Evolutionary conservation across 2,888 invertebrate genomes (phyloP).

Genomic region (Ochropleura plecta): DNA sequence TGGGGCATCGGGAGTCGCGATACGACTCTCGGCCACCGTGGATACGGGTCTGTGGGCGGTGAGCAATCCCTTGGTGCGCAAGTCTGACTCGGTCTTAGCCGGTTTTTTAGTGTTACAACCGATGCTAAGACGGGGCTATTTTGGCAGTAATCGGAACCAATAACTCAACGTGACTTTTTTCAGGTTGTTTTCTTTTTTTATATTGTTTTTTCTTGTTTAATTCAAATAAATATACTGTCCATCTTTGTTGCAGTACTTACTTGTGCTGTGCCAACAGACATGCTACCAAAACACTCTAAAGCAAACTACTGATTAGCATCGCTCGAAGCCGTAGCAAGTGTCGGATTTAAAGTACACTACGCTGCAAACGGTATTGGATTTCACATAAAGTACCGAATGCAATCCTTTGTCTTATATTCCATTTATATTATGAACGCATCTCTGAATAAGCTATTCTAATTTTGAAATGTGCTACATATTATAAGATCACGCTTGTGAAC

Average conservation of each 20-base stretch:
- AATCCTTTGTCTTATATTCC: slow-evolving; percentile 39
- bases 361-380: slow-evolving; percentile 37
- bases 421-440: slow-evolving; percentile 57
- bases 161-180: too few relatives aligned
- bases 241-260: neutral
- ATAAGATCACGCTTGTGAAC: neutral
- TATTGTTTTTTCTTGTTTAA: too few relatives aligned
- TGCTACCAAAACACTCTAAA: slow-evolving; percentile 36
- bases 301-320: slow-evolving; percentile 41
- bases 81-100: too few relatives aligned
- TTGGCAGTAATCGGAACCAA: too few relatives aligned
- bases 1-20: too few relatives aligned
- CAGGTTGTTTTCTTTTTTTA: too few relatives aligned
- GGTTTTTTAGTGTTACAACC: too few relatives aligned
- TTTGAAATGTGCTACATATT: slow-evolving; percentile 8
- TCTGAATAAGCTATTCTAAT: slow-evolving; percentile 47
- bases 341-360: slow-evolving; percentile 50
- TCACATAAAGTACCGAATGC: slow-evolving; percentile 39
- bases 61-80: too few relatives aligned
- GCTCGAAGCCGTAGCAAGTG: slow-evolving; percentile 52
- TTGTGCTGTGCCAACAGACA: neutral
- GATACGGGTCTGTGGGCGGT: too few relatives aligned
- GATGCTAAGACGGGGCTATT: too few relatives aligned
- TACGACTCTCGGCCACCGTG: too few relatives aligned
- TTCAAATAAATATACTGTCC: too few relatives aligned